Evolutionary conservation across 37 sponge, comb jelly and placozoan species (phyloP).

Genomic region (Bolinopsis microptera): DNA sequence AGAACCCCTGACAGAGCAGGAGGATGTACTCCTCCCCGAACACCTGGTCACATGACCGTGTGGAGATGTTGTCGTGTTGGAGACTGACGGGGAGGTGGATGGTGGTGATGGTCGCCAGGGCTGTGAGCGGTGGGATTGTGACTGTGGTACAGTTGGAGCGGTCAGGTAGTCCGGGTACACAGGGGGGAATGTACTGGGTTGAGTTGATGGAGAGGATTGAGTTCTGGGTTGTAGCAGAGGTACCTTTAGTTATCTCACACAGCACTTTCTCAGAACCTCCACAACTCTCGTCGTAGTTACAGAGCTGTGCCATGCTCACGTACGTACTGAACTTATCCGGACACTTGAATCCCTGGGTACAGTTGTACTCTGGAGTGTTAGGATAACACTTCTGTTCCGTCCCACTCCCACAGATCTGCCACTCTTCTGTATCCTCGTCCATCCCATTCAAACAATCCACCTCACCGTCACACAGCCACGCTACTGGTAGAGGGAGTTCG

Average conservation of each 20-base stretch:
- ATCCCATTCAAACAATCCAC: neutral
- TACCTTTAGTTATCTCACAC: neutral
- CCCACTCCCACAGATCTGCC: conserved; percentile 29
- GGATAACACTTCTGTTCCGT: conserved; percentile 1
- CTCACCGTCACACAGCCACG: conserved; percentile 37
- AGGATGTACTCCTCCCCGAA: neutral
- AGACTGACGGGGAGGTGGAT: neutral
- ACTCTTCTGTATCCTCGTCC: neutral
- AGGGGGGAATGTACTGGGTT: neutral
- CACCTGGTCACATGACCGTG: neutral
- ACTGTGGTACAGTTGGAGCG: neutral
- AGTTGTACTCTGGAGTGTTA: conserved; percentile 38
- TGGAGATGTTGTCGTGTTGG: neutral
- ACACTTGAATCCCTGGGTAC: conserved; percentile 17
- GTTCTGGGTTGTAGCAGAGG: neutral
- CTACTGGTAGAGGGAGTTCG: neutral
- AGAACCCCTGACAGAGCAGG: neutral
- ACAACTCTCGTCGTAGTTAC: conserved; percentile 28
- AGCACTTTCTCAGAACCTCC: neutral
- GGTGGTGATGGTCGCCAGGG: neutral
- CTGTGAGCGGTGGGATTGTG: neutral
- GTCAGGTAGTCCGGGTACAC: neutral
- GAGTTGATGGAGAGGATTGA: neutral
- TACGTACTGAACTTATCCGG: conserved; percentile 14
- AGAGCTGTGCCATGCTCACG: conserved; percentile 16